Conservation (phyloP, 1,140 invertebrate genomes). For the Triops cancriformis region DNA sequence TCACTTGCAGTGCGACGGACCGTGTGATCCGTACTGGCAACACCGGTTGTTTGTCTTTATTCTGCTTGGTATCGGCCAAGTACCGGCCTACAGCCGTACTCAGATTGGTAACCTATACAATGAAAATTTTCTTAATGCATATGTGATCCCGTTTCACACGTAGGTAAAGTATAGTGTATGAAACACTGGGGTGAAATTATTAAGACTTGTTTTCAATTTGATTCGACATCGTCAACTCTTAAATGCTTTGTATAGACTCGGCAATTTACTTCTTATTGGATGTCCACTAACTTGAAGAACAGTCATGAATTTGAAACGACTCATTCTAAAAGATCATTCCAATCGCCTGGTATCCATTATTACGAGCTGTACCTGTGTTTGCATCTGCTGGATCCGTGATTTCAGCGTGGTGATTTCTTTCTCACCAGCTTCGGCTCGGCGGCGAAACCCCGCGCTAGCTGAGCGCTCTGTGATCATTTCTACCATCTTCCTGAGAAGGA, state of each 20-base stretch:
- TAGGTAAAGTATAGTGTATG: too few relatives aligned
- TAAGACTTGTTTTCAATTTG: too few relatives aligned
- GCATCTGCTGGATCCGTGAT: neutral
- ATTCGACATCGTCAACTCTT: too few relatives aligned
- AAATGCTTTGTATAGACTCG: too few relatives aligned
- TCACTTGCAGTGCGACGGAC: neutral
- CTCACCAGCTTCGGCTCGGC: neutral
- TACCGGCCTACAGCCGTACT: neutral
- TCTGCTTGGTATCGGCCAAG: neutral
- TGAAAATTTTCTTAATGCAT: too few relatives aligned
- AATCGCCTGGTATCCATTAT: too few relatives aligned
- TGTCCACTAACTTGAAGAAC: too few relatives aligned
- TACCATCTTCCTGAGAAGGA: neutral
- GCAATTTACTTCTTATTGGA: too few relatives aligned
- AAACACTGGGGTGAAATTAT: too few relatives aligned
- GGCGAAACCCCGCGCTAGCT: neutral
- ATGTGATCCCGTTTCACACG: too few relatives aligned
- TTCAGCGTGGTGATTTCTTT: neutral
- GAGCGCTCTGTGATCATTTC: neutral
- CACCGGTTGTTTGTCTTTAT: neutral
- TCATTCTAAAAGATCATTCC: too few relatives aligned
- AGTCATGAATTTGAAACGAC: too few relatives aligned
- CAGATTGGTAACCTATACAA: neutral
- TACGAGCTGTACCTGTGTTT: neutral
- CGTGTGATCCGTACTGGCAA: neutral